Conservation (phyloP, 2,797 vertebrate species). For the Merluccius polli region DNA sequence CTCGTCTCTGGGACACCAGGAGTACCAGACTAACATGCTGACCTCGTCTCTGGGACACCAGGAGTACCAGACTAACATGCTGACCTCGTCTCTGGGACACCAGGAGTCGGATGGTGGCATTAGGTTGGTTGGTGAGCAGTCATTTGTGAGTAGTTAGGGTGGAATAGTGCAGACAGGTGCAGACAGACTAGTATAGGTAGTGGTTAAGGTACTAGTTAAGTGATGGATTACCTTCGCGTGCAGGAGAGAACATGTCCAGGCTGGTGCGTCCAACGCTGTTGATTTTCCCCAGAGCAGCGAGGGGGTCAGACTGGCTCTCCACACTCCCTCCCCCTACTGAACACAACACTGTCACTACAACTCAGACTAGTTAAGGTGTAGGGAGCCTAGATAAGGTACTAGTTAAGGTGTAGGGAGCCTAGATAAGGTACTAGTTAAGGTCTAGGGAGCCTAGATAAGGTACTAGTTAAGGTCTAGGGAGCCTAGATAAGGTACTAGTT, state of each 20-base stretch:
- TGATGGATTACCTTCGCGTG: conserved; percentile 60
- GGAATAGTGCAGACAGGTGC: too few relatives aligned
- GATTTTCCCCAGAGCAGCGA: conserved; percentile 62
- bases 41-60: too few relatives aligned
- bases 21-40: too few relatives aligned
- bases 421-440: too few relatives aligned
- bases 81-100: too few relatives aligned
- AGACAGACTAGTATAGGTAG: not conserved
- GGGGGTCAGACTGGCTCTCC: conserved; percentile 67
- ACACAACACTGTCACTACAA: conserved; percentile 10
- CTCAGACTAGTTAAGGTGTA: not conserved
- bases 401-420: not conserved
- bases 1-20: too few relatives aligned
- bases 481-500: not conserved
- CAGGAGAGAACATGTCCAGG: conserved; percentile 92
- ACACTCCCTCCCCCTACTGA: conserved; percentile 47
- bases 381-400: too few relatives aligned
- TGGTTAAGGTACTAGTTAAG: not conserved
- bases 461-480: not conserved
- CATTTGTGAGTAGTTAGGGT: too few relatives aligned
- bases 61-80: too few relatives aligned
- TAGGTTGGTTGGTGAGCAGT: too few relatives aligned
- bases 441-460: too few relatives aligned
- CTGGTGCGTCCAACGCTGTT: conserved; percentile 79
- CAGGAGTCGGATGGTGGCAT: too few relatives aligned